A percentile compares a stretch with the other conserved stretches of the same genome.
Evolutionary conservation across 2,888 invertebrate species (phyloP).

Genomic region (Leptinotarsa juncta): DNA sequence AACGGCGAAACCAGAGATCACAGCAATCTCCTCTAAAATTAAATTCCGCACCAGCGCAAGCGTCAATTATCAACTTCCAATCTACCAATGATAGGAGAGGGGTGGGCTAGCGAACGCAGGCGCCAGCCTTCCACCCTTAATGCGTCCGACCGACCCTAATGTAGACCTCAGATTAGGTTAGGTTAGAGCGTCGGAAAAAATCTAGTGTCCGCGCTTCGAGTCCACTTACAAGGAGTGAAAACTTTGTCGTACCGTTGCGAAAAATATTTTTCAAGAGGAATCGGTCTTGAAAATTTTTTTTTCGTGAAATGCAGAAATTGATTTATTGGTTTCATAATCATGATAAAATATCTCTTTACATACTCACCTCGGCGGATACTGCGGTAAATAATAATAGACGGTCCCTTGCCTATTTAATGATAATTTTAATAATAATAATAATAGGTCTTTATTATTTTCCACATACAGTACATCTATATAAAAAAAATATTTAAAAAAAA

Average conservation of each 20-base stretch:
- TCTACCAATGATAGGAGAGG: conserved; percentile 54
- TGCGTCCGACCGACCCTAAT: conserved; percentile 63
- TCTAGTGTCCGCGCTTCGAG: conserved; percentile 48
- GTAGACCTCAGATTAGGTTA: conserved; percentile 63
- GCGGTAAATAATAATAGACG: too few relatives aligned
- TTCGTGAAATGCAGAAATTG: too few relatives aligned
- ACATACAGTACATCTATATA: too few relatives aligned
- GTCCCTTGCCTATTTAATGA: too few relatives aligned
- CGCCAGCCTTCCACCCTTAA: conserved; percentile 60
- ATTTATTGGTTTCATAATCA: too few relatives aligned
- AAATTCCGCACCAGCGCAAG: conserved; percentile 52
- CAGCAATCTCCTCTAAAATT: conserved; percentile 50
- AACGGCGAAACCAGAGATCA: conserved; percentile 43
- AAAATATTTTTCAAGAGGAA: too few relatives aligned
- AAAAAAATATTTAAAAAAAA: too few relatives aligned
- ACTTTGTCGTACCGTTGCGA: conserved; percentile 5
- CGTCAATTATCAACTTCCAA: conserved; percentile 49
- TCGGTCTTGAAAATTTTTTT: too few relatives aligned
- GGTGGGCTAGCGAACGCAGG: conserved; percentile 56
- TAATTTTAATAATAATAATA: too few relatives aligned
- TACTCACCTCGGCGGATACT: too few relatives aligned
- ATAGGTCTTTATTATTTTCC: too few relatives aligned
- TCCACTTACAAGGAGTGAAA: conserved; percentile 35
- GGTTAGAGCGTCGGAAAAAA: conserved; percentile 60
- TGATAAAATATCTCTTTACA: too few relatives aligned